phyloP scores from a whole-genome alignment of 1,140 invertebrate genomes.

The Lethrus apterus region DNA sequence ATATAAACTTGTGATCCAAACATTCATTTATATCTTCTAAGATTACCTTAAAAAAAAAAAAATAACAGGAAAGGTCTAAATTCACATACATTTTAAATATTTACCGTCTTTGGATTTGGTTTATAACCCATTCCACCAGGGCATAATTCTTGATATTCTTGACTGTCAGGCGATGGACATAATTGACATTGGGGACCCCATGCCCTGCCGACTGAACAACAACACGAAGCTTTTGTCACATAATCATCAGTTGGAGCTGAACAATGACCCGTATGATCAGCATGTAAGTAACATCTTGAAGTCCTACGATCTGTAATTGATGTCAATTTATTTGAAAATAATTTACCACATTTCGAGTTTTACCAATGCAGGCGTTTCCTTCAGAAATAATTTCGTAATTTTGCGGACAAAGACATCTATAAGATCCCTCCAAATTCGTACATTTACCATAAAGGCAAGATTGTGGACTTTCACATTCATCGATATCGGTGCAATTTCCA shows the following conservation, averaged over 20 bases:
- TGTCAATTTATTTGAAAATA: background rate
- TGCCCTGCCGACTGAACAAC: constrained; percentile 75
- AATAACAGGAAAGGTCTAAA: background rate
- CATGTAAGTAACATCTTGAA: constrained; percentile 67
- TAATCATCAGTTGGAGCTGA: constrained; percentile 50
- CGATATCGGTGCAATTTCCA: constrained; percentile 61
- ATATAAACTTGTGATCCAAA: constrained; percentile 67
- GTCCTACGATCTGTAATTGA: constrained; percentile 61
- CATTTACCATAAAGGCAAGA: constrained; percentile 72
- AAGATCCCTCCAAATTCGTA: constrained; percentile 73
- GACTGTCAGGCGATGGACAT: constrained; percentile 63
- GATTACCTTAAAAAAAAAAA: constrained; percentile 49
- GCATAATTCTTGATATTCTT: constrained; percentile 71
- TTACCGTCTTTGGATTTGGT: constrained; percentile 72
- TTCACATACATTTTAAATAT: constrained; percentile 21
- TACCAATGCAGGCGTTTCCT: constrained; percentile 71
- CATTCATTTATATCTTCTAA: constrained; percentile 83
- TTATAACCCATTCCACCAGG: constrained; percentile 77
- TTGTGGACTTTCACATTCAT: constrained; percentile 63
- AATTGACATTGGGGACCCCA: constrained; percentile 79
- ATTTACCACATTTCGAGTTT: background rate
- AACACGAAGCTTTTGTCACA: constrained; percentile 74
- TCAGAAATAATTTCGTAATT: constrained; percentile 65
- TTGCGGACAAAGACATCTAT: constrained; percentile 64
- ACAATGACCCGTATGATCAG: constrained; percentile 44